Conservation (phyloP, 2,797 vertebrate genomes). For the Jordanella pulchra region DNA sequence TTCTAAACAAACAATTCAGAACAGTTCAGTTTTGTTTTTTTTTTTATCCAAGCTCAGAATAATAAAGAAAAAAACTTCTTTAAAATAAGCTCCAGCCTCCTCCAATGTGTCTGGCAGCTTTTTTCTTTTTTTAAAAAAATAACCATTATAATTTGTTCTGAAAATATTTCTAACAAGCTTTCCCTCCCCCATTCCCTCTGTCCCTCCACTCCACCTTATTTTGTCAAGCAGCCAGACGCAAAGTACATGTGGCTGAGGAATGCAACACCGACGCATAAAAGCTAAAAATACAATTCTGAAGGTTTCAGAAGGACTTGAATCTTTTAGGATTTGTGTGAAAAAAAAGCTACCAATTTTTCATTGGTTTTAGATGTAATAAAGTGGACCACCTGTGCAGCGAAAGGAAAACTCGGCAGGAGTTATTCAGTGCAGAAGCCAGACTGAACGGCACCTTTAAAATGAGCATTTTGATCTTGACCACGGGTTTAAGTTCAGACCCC, state of each 20-base stretch:
- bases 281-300: conserved; percentile 50
- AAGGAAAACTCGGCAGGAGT: conserved; percentile 28
- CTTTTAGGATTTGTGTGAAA: conserved; percentile 31
- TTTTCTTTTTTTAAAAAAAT: conserved; percentile 8
- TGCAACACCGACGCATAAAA: conserved; percentile 45
- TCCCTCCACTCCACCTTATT: conserved; percentile 53
- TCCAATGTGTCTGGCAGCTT: conserved; percentile 62
- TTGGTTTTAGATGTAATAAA: conserved; percentile 23
- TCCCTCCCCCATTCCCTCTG: conserved; percentile 49
- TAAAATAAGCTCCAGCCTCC: conserved; percentile 67
- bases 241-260: conserved; percentile 39
- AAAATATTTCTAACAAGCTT: conserved; percentile 43
- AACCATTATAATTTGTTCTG: conserved; percentile 46
- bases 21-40: conserved; percentile 39
- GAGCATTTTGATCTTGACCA: conserved; percentile 42
- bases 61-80: conserved; percentile 48
- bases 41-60: conserved; percentile 30
- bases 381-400: conserved; percentile 39
- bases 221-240: conserved; percentile 51
- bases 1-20: conserved; percentile 36
- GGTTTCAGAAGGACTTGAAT: conserved; percentile 32
- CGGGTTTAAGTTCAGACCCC: conserved; percentile 48
- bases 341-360: conserved; percentile 13
- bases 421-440: conserved; percentile 21
- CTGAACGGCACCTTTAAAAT: conserved; percentile 51